A percentile compares a stretch with the other conserved stretches of the same genome.
Evolutionary conservation across 2,113 vertebrate species (phyloP).

Genomic region (Saccopteryx leptura): DNA sequence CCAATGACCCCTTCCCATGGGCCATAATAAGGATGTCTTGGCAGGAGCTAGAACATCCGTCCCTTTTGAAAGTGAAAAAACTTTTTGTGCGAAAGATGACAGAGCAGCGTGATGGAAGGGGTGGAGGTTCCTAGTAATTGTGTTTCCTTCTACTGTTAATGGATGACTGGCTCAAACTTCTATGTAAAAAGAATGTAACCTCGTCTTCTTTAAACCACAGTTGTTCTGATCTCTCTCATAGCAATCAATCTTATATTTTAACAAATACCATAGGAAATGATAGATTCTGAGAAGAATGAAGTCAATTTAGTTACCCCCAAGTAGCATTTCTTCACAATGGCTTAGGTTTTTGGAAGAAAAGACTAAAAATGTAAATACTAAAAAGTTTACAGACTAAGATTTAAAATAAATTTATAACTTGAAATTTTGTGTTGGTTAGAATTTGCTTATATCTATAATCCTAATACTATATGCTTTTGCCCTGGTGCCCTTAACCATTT

Average conservation of each 20-base stretch:
- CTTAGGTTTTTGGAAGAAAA: conserved; percentile 37
- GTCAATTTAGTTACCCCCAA: background rate
- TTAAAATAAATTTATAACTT: conserved; percentile 62
- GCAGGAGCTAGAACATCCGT: background rate
- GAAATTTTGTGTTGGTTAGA: conserved; percentile 55
- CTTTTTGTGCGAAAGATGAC: background rate
- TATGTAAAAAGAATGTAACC: background rate
- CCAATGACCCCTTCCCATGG: background rate
- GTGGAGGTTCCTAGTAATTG: background rate
- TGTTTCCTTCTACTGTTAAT: background rate
- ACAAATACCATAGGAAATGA: background rate
- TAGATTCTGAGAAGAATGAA: conserved; percentile 1
- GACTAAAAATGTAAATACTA: background rate
- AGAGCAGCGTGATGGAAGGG: background rate
- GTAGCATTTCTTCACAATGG: conserved; percentile 11
- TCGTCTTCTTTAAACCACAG: background rate
- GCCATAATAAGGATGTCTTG: background rate
- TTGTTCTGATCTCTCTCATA: background rate
- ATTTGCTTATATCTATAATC: conserved; percentile 63
- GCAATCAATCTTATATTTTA: background rate
- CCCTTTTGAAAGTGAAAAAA: background rate
- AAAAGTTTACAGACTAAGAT: background rate
- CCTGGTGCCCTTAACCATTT: conserved; percentile 62
- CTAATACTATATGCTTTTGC: conserved; percentile 73
- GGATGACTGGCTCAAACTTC: background rate